A percentile compares a stretch with the other conserved stretches of the same genome.
These are phyloP conservation scores for Phyllotis vaccarum DNA, from an alignment of 2,797 vertebrate genomes.

Conservation along the genomic window DNA sequence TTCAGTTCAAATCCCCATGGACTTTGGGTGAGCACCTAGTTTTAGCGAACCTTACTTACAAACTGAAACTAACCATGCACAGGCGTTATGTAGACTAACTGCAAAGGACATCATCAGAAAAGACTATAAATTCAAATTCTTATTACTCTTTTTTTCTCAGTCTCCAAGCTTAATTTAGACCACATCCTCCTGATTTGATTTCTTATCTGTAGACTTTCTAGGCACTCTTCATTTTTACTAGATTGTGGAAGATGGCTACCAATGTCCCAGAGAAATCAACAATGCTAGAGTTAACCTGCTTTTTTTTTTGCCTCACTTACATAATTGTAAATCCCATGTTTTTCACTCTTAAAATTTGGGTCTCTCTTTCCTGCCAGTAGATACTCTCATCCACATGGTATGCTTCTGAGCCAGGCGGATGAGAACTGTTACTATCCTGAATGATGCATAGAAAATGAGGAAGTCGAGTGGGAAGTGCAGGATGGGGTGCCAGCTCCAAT, in stretches of 20 bases:
- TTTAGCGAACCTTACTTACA: not conserved
- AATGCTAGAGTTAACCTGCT: not conserved
- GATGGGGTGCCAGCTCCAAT: not conserved
- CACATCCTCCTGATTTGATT: not conserved
- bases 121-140: not conserved
- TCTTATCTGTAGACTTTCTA: not conserved
- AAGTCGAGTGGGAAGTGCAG: not conserved
- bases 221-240: not conserved
- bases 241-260: not conserved
- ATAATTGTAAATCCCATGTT: not conserved
- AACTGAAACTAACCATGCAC: conserved; percentile 5
- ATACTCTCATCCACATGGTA: not conserved
- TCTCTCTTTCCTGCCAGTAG: not conserved
- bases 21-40: not conserved
- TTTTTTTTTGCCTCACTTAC: not conserved
- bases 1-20: not conserved
- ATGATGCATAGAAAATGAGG: not conserved
- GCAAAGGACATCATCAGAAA: not conserved
- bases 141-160: not conserved
- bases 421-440: not conserved
- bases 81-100: not conserved
- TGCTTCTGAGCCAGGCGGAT: not conserved
- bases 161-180: not conserved
- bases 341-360: not conserved
- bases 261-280: not conserved